Evolutionary conservation across 2,888 invertebrate species (phyloP).

Genomic region (Parasteatoda lunata): DNA sequence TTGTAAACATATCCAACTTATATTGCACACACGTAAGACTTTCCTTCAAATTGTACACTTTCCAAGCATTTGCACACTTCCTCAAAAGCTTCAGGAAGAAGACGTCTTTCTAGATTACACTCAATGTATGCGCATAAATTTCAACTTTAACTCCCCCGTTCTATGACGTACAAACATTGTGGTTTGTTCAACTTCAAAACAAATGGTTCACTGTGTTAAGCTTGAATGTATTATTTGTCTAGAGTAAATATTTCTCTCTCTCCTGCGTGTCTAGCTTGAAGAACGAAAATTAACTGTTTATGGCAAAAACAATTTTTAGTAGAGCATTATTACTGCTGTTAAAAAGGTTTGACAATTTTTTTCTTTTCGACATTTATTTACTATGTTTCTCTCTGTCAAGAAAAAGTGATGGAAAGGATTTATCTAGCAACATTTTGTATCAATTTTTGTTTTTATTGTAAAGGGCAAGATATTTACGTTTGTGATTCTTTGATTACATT

Average conservation of each 20-base stretch:
- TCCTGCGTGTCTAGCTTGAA: neutral
- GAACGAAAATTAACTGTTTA: too few species aligned
- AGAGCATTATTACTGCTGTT: too few species aligned
- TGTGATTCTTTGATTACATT: too few species aligned
- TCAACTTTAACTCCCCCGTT: constrained; percentile 18
- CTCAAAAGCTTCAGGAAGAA: neutral
- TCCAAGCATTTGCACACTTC: neutral
- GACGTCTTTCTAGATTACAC: constrained; percentile 20
- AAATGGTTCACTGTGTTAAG: constrained; percentile 33
- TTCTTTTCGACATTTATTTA: too few species aligned
- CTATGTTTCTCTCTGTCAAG: too few species aligned
- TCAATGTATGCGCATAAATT: constrained; percentile 53
- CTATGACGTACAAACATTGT: constrained; percentile 17
- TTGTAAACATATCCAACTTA: constrained; percentile 1
- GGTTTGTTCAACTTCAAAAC: constrained; percentile 28
- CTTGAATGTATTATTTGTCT: constrained; percentile 39
- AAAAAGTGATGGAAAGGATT: too few species aligned
- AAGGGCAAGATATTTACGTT: too few species aligned
- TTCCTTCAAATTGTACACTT: constrained; percentile 1
- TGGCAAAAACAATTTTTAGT: too few species aligned
- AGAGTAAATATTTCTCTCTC: constrained; percentile 9
- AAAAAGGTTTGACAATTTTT: too few species aligned
- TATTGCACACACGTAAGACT: neutral
- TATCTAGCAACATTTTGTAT: too few species aligned
- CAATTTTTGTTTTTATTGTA: too few species aligned